Percentiles rank a stretch among this genome's conserved stretches.
Conservation (phyloP, 2,888 invertebrate species). For the Ferdinandea cuprea region DNA sequence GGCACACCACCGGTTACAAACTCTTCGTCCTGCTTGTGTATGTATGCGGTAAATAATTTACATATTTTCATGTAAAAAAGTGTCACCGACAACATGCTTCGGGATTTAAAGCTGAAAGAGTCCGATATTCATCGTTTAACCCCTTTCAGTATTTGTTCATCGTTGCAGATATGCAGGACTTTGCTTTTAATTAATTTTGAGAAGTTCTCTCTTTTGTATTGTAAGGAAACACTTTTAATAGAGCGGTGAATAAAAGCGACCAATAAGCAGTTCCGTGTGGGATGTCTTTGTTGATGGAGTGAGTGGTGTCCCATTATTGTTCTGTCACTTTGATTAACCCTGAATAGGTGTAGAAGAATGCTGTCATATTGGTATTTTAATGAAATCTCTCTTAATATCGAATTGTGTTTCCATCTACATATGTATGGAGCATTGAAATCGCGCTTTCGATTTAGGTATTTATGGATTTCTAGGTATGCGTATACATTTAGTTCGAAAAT, state of each 20-base stretch:
- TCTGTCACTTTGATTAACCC: neutral
- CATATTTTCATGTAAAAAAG: conserved; percentile 69
- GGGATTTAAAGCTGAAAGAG: conserved; percentile 58
- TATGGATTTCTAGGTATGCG: no score
- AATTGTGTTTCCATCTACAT: no score
- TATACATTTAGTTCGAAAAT: no score
- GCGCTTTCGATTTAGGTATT: neutral
- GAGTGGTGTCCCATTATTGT: neutral
- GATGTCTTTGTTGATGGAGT: conserved; percentile 2
- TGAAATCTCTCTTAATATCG: neutral
- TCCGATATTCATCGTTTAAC: conserved; percentile 41
- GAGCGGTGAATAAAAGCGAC: conserved; percentile 3
- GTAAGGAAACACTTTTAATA: neutral
- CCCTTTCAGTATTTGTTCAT: conserved; percentile 47
- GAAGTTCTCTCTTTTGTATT: conserved; percentile 4
- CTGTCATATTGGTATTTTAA: conserved; percentile 2
- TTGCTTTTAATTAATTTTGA: conserved; percentile 66
- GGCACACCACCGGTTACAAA: conserved; percentile 43
- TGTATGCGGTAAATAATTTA: conserved; percentile 66
- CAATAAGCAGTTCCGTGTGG: conserved; percentile 7
- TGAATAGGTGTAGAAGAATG: neutral
- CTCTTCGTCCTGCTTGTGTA: conserved; percentile 14
- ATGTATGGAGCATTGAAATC: no score
- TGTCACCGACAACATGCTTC: conserved; percentile 67
- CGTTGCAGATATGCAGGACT: conserved; percentile 20